phyloP scores from a whole-genome alignment of 1,140 invertebrate species.

The Ladona fulva region DNA sequence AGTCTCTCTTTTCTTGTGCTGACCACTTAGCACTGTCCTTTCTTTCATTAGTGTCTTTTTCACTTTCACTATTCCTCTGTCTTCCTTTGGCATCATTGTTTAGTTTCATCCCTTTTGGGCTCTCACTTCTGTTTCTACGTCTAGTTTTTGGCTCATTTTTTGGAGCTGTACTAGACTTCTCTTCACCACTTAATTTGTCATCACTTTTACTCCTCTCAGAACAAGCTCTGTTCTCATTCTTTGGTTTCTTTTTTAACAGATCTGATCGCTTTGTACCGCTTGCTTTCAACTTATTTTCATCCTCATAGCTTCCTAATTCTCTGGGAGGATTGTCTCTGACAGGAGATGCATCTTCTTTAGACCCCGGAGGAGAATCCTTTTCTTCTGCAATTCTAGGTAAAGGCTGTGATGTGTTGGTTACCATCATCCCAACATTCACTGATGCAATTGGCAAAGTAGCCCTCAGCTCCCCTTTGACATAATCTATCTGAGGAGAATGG shows the following conservation, averaged over 20 bases:
- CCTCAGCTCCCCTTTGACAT: constrained; percentile 12
- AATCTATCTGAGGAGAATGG: constrained; percentile 11
- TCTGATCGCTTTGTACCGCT: background rate
- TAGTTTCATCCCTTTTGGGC: background rate
- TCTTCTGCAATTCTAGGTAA: constrained; percentile 69
- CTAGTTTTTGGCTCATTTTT: background rate
- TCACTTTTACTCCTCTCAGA: background rate
- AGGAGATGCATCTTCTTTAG: constrained; percentile 27
- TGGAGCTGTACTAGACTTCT: background rate
- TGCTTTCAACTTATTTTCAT: background rate
- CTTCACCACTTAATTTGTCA: background rate
- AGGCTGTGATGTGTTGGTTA: constrained; percentile 19
- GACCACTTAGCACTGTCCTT: background rate
- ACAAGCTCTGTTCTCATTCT: background rate
- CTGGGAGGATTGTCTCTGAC: background rate
- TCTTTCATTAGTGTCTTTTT: background rate
- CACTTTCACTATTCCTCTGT: background rate
- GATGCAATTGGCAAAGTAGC: background rate
- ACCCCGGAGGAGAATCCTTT: constrained; percentile 68
- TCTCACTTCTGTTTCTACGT: background rate
- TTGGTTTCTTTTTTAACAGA: background rate
- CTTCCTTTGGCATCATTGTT: background rate
- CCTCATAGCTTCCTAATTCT: background rate
- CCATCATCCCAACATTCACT: background rate
- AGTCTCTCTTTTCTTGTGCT: background rate